phyloP scores from a whole-genome alignment of 1,140 invertebrate species.

The Palaemon carinicauda region DNA sequence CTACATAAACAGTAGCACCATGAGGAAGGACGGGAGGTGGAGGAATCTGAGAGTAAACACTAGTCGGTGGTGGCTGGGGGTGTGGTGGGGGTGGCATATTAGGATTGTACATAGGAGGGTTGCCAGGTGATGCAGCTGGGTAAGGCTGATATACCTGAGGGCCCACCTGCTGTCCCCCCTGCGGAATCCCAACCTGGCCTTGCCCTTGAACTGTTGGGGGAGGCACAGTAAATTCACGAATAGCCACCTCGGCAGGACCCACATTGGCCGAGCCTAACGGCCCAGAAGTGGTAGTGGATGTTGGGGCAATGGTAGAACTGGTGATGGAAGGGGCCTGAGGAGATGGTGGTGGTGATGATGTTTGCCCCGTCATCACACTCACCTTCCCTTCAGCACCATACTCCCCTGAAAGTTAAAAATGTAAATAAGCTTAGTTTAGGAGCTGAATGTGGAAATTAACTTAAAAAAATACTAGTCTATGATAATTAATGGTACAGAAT shows the following conservation, averaged over 20 bases:
- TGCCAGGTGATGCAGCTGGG: conserved; percentile 28
- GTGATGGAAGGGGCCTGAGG: background rate
- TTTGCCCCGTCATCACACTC: conserved; percentile 21
- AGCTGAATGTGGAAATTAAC: background rate
- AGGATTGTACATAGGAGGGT: conserved; percentile 46
- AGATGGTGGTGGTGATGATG: conserved; percentile 13
- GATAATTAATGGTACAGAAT: background rate
- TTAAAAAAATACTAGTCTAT: background rate
- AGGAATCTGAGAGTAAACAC: conserved; percentile 36
- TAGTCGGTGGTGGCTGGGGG: conserved; percentile 31
- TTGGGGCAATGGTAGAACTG: background rate
- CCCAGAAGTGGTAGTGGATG: conserved; percentile 19
- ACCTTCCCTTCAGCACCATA: conserved; percentile 36
- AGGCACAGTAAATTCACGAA: conserved; percentile 19
- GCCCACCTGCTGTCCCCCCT: conserved; percentile 7
- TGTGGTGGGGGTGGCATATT: conserved; percentile 41
- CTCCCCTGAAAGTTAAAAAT: conserved; percentile 35
- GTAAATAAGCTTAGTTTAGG: background rate
- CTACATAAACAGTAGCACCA: conserved; percentile 47
- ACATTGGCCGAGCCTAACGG: background rate
- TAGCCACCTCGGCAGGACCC: background rate
- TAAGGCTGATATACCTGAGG: conserved; percentile 46
- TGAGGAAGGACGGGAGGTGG: conserved; percentile 40
- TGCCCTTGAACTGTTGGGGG: conserved; percentile 16
- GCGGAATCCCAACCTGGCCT: background rate